Evolutionary conservation across 1,140 invertebrate species (phyloP).

Genomic region (Tyrophagus putrescentiae): DNA sequence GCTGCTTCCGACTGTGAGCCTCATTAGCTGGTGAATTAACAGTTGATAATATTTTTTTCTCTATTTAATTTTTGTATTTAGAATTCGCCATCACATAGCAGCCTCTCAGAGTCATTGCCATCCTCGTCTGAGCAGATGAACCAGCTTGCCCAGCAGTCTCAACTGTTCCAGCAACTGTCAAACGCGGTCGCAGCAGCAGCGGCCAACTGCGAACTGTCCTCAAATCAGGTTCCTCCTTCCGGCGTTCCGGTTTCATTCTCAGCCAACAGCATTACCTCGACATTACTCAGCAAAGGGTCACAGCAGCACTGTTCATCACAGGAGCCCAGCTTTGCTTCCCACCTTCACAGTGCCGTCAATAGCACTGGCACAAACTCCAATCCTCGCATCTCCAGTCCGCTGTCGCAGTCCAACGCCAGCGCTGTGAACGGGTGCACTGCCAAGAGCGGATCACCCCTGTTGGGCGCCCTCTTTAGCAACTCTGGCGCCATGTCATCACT

Average conservation of each 20-base stretch:
- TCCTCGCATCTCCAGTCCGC: not conserved
- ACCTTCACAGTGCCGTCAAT: not conserved
- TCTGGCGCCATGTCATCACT: not conserved
- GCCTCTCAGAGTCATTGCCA: not conserved
- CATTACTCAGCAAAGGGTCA: not conserved
- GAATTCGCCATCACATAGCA: not conserved
- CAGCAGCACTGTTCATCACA: not conserved
- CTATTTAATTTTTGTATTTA: not conserved
- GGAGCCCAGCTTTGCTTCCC: not conserved
- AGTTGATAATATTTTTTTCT: too few species aligned
- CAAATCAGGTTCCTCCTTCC: not conserved
- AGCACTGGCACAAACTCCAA: not conserved
- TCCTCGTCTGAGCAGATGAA: not conserved
- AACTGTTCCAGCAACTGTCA: not conserved
- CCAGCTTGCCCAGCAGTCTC: not conserved
- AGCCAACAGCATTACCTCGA: not conserved
- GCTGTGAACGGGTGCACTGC: not conserved
- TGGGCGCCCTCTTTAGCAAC: not conserved
- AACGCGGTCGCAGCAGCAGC: slow-evolving; percentile 6
- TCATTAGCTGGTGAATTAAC: too few species aligned
- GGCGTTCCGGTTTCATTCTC: not conserved
- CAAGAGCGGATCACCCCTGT: not conserved
- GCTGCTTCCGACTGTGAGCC: too few species aligned
- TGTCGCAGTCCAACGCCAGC: not conserved
- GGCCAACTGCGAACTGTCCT: not conserved